A percentile compares a stretch with the other conserved stretches of the same genome.
Conservation (phyloP, 2,888 invertebrate genomes). For the Xestia xanthographa region DNA sequence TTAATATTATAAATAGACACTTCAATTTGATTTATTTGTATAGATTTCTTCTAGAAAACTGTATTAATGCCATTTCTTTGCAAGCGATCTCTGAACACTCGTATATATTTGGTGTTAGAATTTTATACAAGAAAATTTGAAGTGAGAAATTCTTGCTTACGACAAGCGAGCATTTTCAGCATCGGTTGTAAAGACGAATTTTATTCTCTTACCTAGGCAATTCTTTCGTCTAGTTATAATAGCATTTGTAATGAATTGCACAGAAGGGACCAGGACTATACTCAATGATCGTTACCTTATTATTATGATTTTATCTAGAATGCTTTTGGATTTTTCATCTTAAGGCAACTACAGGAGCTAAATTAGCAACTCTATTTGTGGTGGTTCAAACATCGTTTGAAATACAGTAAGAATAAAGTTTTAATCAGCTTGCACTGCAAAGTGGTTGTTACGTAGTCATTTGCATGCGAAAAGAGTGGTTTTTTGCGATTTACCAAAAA, state of each 20-base stretch:
- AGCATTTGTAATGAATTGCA: conserved; percentile 26
- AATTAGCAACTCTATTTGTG: too few relatives aligned
- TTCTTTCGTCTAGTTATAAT: conserved; percentile 39
- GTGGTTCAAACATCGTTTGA: too few relatives aligned
- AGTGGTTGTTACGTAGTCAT: too few relatives aligned
- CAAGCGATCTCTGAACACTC: neutral
- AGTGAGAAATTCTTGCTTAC: conserved; percentile 11
- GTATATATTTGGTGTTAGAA: neutral
- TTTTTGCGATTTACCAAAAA: too few relatives aligned
- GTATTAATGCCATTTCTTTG: neutral
- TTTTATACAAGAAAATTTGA: conserved; percentile 24
- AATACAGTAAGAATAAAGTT: too few relatives aligned
- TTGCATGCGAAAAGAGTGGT: too few relatives aligned
- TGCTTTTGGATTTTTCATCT: neutral
- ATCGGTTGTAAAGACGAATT: conserved; percentile 32
- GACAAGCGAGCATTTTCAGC: neutral
- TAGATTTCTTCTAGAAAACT: neutral
- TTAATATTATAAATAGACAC: too few relatives aligned
- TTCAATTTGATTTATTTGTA: too few relatives aligned
- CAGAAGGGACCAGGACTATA: neutral
- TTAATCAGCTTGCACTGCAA: too few relatives aligned
- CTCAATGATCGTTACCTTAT: conserved; percentile 15
- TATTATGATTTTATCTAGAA: neutral
- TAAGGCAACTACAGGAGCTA: too few relatives aligned
- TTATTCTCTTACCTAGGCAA: conserved; percentile 20